A percentile compares a stretch with the other conserved stretches of the same genome.
These are phyloP conservation scores for Heteronetta atricapilla DNA, from an alignment of 2,113 vertebrate species.

Conservation along the genomic window DNA sequence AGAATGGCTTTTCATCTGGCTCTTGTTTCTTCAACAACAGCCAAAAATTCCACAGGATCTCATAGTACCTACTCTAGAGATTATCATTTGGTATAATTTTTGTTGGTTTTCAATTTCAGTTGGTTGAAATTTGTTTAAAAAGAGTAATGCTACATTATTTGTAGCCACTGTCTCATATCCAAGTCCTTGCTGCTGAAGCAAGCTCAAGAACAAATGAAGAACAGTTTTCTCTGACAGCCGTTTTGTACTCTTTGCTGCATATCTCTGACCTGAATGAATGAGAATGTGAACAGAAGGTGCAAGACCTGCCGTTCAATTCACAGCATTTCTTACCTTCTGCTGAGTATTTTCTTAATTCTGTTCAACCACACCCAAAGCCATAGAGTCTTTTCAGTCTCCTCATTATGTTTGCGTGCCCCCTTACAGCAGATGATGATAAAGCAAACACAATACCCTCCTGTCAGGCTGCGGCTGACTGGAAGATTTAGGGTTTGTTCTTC, in stretches of 20 bases:
- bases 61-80: neutral
- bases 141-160: neutral
- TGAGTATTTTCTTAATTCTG: neutral
- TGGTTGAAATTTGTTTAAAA: neutral
- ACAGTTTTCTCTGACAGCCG: neutral
- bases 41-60: neutral
- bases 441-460: neutral
- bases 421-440: neutral
- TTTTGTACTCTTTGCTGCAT: neutral
- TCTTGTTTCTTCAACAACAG: neutral
- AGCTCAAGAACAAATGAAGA: neutral
- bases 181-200: neutral
- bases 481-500: neutral
- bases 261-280: neutral
- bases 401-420: fast-evolving
- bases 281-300: neutral
- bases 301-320: neutral
- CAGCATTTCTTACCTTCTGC: fast-evolving
- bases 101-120: fast-evolving
- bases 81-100: neutral
- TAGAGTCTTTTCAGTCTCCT: neutral
- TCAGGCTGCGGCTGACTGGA: neutral
- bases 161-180: neutral
- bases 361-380: neutral
- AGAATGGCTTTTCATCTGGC: neutral